Base-by-base conservation (phyloP, 2,113 vertebrate genomes). In the Periophthalmus modestus region DNA sequence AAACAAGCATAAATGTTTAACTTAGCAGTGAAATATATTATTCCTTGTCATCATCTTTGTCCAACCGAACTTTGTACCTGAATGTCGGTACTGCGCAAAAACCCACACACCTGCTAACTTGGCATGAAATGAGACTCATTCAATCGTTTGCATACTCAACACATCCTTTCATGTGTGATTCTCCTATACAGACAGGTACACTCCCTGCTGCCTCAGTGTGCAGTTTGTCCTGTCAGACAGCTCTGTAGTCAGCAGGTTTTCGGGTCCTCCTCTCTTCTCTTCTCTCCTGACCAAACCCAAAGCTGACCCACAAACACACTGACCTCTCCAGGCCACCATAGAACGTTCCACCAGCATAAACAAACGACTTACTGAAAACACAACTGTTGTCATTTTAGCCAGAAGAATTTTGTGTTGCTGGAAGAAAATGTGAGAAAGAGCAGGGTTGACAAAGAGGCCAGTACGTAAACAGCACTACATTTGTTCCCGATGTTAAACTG, bases 41-140 rank as follows among this genome's bases (percentile, higher is more conserved):
- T 50, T 3, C 7, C n/a, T n/a, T n/a, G n/a, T n/a, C n/a, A n/a
- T 57, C 54, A 57, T 63, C 33, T 36, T 34, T 7, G 95, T 87
- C 50, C 96, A 70, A 89, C 94, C 83, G 97, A 18, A 52, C 16
- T 18, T 6, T 96, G 0, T 92, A 93, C 67, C 88, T 98, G 7
- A 94, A 96, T 63, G 97, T 97, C 85, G 89, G 96, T 84, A 96
- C 97, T 1, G 93, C 96, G 2, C 95, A 97, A 89, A 93, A 89
- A 68, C 94, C 94, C 0, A n/a, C 39, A 15, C 28, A 74, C 59
- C 10, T 14, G 69, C 73, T 86, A 72, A 89, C 7, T 28, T 24
- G 16, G 66, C 46, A 19, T 16, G 61, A 79, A 52, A 54, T 21
- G 67, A 73, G 68, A 70, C 74, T 73, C 65, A 68, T 57, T 62